Conservation (phyloP, 2,797 vertebrate species). For the Eutrigla gurnardus region DNA sequence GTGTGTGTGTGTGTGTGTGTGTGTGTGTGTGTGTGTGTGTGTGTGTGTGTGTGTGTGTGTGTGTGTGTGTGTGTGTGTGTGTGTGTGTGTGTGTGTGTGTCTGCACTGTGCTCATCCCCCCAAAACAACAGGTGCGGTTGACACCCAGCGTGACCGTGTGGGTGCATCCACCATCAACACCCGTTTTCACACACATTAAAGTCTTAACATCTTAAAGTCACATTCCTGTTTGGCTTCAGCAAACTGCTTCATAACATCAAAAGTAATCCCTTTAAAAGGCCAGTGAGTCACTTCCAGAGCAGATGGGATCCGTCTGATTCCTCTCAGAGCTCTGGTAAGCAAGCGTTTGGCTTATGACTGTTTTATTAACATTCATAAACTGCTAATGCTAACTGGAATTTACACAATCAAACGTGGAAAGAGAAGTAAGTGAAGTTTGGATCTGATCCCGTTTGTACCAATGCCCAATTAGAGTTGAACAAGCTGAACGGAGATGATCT, state of each 20-base stretch:
- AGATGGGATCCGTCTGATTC: background rate
- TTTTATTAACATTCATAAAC: background rate
- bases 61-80: slow-evolving; percentile 20
- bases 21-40: background rate
- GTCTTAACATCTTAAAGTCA: slow-evolving; percentile 16
- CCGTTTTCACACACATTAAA: slow-evolving; percentile 31
- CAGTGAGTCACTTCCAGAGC: slow-evolving; percentile 5
- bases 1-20: background rate
- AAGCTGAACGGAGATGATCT: background rate
- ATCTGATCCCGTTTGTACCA: background rate
- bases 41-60: background rate
- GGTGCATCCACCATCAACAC: background rate
- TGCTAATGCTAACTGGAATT: background rate
- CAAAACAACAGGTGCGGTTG: slow-evolving; percentile 68
- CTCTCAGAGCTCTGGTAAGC: background rate
- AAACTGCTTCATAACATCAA: slow-evolving; percentile 6
- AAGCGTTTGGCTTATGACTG: background rate
- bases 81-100: slow-evolving; percentile 9
- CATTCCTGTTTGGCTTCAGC: background rate
- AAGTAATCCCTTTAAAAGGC: background rate
- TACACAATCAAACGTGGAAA: background rate
- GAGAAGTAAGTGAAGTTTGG: background rate
- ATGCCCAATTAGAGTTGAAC: background rate
- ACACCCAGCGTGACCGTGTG: slow-evolving; percentile 22
- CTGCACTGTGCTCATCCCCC: background rate